phyloP scores from a whole-genome alignment of 2,113 vertebrate genomes.

The Platysternon megacephalum region DNA sequence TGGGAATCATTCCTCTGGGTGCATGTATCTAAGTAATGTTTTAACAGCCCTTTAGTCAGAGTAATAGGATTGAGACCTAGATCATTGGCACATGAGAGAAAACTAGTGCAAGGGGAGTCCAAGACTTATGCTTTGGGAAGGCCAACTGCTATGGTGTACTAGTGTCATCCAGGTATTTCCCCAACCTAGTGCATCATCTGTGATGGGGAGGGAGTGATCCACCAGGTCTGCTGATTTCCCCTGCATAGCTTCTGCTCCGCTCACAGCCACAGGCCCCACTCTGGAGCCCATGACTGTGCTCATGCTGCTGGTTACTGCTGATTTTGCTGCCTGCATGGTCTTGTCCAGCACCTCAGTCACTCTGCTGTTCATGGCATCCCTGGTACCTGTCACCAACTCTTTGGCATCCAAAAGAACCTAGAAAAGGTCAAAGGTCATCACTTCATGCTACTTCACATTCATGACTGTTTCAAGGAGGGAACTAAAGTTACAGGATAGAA shows the following conservation, averaged over 20 bases:
- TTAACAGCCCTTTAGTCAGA: no score
- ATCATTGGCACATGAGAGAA: neutral
- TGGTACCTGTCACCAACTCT: constrained; percentile 77
- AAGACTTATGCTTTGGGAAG: no score
- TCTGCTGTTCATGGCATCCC: constrained; percentile 60
- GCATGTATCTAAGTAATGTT: no score
- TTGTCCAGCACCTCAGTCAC: constrained; percentile 52
- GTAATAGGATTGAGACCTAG: neutral
- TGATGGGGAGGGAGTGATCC: constrained; percentile 83
- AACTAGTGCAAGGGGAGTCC: neutral
- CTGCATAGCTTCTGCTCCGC: constrained; percentile 76
- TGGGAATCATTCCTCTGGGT: no score
- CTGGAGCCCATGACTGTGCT: constrained; percentile 65
- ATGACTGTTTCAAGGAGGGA: no score
- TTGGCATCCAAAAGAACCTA: constrained; percentile 84
- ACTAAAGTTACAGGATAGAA: no score
- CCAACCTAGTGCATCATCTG: constrained; percentile 87
- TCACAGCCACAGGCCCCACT: constrained; percentile 79
- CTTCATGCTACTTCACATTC: neutral
- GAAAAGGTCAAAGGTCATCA: neutral
- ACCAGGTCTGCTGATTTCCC: constrained; percentile 81
- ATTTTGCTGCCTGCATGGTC: constrained; percentile 80
- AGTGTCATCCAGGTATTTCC: neutral
- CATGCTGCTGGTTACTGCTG: constrained; percentile 70
- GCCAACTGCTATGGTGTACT: fast-evolving